A percentile compares a stretch with the other conserved stretches of the same genome.
These are phyloP conservation scores for Mesoclemmys tuberculata DNA, from an alignment of 2,113 vertebrate genomes.

Conservation along the genomic window DNA sequence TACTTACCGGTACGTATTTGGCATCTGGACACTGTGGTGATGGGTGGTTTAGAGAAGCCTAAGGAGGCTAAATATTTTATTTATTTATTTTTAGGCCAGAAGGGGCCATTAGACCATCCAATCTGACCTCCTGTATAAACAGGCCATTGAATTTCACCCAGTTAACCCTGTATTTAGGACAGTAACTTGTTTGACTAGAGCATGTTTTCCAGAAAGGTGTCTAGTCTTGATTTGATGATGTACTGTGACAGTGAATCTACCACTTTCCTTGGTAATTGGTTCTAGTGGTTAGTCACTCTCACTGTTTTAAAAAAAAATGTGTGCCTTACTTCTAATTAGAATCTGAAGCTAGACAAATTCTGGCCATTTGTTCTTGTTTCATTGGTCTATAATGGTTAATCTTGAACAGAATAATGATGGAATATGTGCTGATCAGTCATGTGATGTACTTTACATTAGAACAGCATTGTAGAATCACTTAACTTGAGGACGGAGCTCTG, in stretches of 20 bases:
- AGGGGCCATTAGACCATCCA: neutral
- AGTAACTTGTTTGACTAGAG: constrained; percentile 14
- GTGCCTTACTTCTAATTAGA: neutral
- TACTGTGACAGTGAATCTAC: neutral
- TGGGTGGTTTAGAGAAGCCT: neutral
- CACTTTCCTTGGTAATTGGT: neutral
- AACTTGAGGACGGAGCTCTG: constrained; percentile 38
- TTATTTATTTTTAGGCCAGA: neutral
- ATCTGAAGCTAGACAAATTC: neutral
- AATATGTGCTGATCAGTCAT: constrained; percentile 52
- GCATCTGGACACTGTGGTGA: neutral
- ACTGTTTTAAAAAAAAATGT: neutral
- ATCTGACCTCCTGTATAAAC: neutral
- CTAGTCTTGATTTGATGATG: neutral
- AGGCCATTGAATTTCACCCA: neutral
- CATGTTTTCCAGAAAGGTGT: neutral
- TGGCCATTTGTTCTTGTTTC: neutral
- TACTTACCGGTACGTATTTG: neutral
- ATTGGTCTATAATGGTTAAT: constrained; percentile 8
- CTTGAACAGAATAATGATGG: neutral
- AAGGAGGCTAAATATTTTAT: neutral
- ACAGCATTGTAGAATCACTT: constrained; percentile 27
- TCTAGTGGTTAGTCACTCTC: neutral
- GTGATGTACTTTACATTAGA: constrained; percentile 47
- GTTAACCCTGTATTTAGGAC: neutral